Base-by-base conservation (phyloP, 2,797 vertebrate species). In the Mycteria americana region DNA sequence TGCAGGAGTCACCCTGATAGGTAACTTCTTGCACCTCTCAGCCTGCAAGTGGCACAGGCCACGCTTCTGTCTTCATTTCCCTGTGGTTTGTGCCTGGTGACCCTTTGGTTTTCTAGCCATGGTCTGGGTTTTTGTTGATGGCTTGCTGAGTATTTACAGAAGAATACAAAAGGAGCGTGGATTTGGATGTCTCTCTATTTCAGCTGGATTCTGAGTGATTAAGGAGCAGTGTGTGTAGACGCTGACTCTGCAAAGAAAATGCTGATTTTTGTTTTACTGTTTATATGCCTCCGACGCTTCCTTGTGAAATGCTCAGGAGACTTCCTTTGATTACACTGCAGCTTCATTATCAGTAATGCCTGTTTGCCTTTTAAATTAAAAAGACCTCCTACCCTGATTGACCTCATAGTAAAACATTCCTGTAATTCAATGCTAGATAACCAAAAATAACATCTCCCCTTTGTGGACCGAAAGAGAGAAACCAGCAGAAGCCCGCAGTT, bases 341-440 rank as follows among this genome's bases (percentile, higher is more conserved):
- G 53, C 89, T 97, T 96, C 94, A 88, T 97, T 98, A 97, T 97
- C 93, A 74, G 92, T 77, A 89, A 84, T 91, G 92, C 67, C 69
- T 96, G 95, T 93, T 92, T 98, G 95, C 95, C 96, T 97, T 97
- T 97, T 94, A 93, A 76, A 65, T 94, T 95, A 85, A 89, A 93
- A 93, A 78, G 90, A 91, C 77, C 89, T 94, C 72, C 90, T 92
- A 62, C 91, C 65, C 82, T 73, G 88, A 75, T 43, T 83, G 88
- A 91, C 88, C 85, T 95, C 75, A 88, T 77, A 93, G 82, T 92
- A 93, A 94, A 93, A 65, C 95, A 85, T 92, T 96, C 95, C 96
- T 87, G 87, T 76, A 82, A 22, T 75, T 24, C 4, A 78, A 24
- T 75, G 85, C 73, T 62, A 83, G 94, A 93, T 77, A 95, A 89